Evolutionary conservation across 1,140 invertebrate genomes (phyloP).

Genomic region (Forficula auricularia): DNA sequence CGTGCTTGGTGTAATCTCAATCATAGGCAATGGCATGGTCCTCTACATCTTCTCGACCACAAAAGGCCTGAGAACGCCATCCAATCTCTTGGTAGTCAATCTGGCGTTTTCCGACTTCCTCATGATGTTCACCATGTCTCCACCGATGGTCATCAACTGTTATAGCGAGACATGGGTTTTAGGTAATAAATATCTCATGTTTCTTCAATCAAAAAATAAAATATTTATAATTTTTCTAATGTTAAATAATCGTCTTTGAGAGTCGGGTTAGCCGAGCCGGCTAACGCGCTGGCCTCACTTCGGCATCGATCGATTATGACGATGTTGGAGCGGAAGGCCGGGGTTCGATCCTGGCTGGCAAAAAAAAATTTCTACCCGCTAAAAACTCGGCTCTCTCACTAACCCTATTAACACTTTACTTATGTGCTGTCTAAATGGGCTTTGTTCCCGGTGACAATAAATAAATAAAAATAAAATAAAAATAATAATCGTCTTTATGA

Average conservation of each 20-base stretch:
- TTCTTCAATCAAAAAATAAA: conserved; percentile 3
- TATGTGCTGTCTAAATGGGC: too few species aligned
- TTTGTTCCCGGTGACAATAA: too few species aligned
- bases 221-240: background rate
- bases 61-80: conserved; percentile 59
- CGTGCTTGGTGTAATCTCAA: conserved; percentile 46
- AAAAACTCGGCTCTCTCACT: too few species aligned
- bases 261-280: too few species aligned
- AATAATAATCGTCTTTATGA: too few species aligned
- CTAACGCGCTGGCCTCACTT: too few species aligned
- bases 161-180: conserved; percentile 74
- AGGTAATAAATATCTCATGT: conserved; percentile 30
- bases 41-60: conserved; percentile 67
- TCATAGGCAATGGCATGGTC: conserved; percentile 69
- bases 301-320: too few species aligned
- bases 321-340: too few species aligned
- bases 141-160: conserved; percentile 71
- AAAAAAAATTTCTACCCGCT: too few species aligned
- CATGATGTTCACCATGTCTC: conserved; percentile 71
- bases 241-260: conserved; percentile 5
- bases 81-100: conserved; percentile 70
- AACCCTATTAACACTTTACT: too few species aligned
- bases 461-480: too few species aligned
- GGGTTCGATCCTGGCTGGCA: too few species aligned
- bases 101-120: conserved; percentile 72